Base-by-base conservation (phyloP, 1,140 invertebrate species). In the Eufriesea mexicana region DNA sequence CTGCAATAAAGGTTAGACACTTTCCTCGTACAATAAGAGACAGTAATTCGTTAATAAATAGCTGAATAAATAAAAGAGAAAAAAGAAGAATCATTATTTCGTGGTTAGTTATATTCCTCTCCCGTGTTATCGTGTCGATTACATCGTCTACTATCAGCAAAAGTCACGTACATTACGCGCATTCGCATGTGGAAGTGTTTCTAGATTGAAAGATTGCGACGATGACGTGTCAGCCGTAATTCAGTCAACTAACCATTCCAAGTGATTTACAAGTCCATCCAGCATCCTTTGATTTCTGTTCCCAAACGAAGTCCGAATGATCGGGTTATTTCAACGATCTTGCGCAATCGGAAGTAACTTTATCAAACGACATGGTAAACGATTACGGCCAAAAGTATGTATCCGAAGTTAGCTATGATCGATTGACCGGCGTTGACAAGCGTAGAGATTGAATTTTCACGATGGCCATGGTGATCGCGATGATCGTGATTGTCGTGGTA, bases 281-380 rank as follows among this genome's bases (percentile, higher is more conserved):
- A n/a, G 8, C 51, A 42, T 55, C 70, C 16, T 54, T 25, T 51
- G 9, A 14, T 42, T n/a, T 54, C 28, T 16, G 6, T 57, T 57
- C 18, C 8, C 47, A n/a, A 75, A 51, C 12, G 42, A 74, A 54
- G 25, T 62, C 70, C 55, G 14, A 70, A 25, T n/a, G 14, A 51
- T 28, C 9, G 49, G 47, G 0, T 47, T 20, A 9, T 51, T 47
- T 20, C 28, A 18, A n/a, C 25, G 42, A 59, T 28, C 47, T 20
- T 66, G 49, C 47, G 18, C 42, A 8, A 8, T 61, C 25, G 5
- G 6, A 2, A 64, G 23, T 20, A 66, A 20, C 8, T n/a, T 35
- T 8, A 64, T 94, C 87, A 94, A 73, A 94, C 91, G 12, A 88
- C 84, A 74, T 89, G 91, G 71, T 92, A 93, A 10, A 92, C 79